Evolutionary conservation across 2,888 invertebrate genomes (phyloP).

Genomic region (Calliopum simillimum): DNA sequence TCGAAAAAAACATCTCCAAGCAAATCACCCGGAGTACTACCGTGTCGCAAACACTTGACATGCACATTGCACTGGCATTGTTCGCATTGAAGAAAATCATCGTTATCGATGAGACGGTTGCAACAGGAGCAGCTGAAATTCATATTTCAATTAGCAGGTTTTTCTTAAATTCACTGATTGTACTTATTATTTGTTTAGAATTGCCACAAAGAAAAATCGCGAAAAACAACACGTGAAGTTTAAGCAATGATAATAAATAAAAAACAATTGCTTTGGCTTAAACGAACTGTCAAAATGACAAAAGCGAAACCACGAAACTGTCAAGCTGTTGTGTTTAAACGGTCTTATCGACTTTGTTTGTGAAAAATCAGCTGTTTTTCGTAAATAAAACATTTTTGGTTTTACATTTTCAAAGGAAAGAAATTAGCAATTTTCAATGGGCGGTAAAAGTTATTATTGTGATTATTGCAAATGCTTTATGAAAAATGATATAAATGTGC

Average conservation of each 20-base stretch:
- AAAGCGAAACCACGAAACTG: background rate
- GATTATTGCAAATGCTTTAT: constrained; percentile 65
- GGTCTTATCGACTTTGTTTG: background rate
- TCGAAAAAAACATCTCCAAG: constrained; percentile 82
- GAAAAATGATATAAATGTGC: constrained; percentile 63
- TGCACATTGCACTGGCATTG: constrained; percentile 75
- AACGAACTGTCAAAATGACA: constrained; percentile 30
- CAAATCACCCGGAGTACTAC: constrained; percentile 78
- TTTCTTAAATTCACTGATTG: background rate
- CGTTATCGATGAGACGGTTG: constrained; percentile 46
- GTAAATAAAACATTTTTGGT: too few species aligned
- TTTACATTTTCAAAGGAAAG: background rate
- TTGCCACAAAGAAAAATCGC: constrained; percentile 16
- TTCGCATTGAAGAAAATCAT: constrained; percentile 72
- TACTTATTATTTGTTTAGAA: constrained; percentile 35
- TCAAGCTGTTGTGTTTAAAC: background rate
- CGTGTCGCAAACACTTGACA: constrained; percentile 74
- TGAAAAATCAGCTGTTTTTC: constrained; percentile 17
- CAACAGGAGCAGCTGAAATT: constrained; percentile 12
- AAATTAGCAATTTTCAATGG: constrained; percentile 48
- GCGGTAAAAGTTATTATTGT: constrained; percentile 64
- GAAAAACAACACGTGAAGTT: constrained; percentile 10
- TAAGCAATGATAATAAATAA: too few species aligned
- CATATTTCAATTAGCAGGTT: constrained; percentile 8
- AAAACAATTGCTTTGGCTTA: too few species aligned